These are phyloP conservation scores for Eidolon dupreanum DNA, from an alignment of 2,797 vertebrate genomes.

Conservation along the genomic window DNA sequence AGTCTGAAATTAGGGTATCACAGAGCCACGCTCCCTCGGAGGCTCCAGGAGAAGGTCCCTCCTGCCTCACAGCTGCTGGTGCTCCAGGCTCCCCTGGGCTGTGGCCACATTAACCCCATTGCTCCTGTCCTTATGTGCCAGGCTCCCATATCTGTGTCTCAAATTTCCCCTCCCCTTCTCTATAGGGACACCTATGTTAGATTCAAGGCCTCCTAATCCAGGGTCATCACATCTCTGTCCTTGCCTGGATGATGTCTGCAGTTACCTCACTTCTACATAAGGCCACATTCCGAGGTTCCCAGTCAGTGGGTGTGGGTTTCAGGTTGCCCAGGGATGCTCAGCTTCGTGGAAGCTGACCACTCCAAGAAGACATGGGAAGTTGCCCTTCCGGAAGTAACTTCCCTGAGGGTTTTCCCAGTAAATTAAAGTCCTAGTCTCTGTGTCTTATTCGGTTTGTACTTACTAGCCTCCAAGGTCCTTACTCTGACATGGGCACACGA, in stretches of 20 bases:
- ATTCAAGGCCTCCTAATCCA: not conserved
- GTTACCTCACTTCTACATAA: not conserved
- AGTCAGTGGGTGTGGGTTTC: not conserved
- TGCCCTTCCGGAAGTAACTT: not conserved
- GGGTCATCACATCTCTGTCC: not conserved
- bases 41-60: not conserved
- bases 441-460: not conserved
- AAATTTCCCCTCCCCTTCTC: not conserved
- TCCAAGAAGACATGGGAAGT: not conserved
- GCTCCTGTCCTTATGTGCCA: accelerated
- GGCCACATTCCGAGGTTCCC: not conserved
- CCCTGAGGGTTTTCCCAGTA: not conserved
- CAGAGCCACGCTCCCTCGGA: not conserved
- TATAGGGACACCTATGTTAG: too few species aligned
- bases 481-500: not conserved
- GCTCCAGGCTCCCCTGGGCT: not conserved
- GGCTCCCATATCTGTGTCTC: not conserved
- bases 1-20: not conserved
- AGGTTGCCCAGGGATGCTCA: not conserved
- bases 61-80: not conserved
- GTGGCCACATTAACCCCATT: not conserved
- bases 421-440: not conserved
- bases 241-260: not conserved
- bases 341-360: not conserved
- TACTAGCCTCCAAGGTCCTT: not conserved